Evolutionary conservation across 2,888 invertebrate species (phyloP), one percentile per base, ranked within the genome.

Genomic region (Hyalella azteca): DNA sequence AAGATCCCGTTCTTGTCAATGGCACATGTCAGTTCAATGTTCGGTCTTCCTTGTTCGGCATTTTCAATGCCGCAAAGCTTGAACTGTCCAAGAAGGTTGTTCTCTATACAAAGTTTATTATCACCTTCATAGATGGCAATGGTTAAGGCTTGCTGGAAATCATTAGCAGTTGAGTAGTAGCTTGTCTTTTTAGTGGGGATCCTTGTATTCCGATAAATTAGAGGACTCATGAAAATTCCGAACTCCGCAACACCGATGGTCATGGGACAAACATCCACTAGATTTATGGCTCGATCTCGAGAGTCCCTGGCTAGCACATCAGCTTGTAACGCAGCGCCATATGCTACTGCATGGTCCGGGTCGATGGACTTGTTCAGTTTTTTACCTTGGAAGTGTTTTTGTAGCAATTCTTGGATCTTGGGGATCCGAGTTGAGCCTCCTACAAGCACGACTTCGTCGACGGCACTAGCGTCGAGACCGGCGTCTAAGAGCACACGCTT

Each of bases 401-500:
- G 96, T 81, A 98, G 91, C 80, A 98, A 91, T 88, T 97, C 96
- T 90, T 98, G 98, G 86, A 98, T 95, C 89, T 97, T 98, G 79
- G 98, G 98, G 87, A 98, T 98, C 89, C 98, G 94, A 48, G 98
- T 98, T 75, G 97, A 98, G 77, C 97, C 97, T 86, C 97, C 97
- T 79, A 98, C 93, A 87, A 95, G 89, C 19, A 97, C 96, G 85
- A 97, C 96, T 87, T 95, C 95, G 88, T 95, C 93, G 85, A 98
- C 93, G 86, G 92, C 92, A 3, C 92, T 89, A 88, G 98, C 98
- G 90, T 97, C 96, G 93, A 98, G 93, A 89, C 98, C 97, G 82
- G 98, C 97, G 88, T 98, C 98, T 82, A 95, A 92, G 79, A 98
- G 90, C 5, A 97, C 93, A 89, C 97, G 98, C 89, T 98, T 97